Conservation (phyloP, 2,113 vertebrate species). For the Scomber colias region DNA sequence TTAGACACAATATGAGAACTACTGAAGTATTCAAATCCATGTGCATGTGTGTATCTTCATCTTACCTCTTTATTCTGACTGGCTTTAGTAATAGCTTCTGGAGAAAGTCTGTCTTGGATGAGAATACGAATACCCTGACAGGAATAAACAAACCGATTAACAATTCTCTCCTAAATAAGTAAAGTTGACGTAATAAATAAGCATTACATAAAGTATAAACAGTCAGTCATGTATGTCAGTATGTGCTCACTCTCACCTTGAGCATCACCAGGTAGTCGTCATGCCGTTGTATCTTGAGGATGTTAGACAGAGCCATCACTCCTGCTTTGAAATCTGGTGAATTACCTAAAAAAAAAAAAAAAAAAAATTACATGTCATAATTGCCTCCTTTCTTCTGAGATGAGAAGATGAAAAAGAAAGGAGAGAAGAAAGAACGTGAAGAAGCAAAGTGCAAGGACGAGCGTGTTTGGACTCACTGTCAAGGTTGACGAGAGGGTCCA, state of each 20-base stretch:
- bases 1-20: no score
- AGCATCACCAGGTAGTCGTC: conserved; percentile 98
- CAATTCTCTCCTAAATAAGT: neutral
- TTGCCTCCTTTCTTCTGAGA: neutral
- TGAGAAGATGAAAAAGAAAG: neutral
- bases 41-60: neutral
- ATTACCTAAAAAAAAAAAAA: conserved; percentile 82
- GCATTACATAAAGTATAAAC: neutral
- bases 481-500: conserved; percentile 92
- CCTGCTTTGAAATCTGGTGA: conserved; percentile 98
- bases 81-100: conserved; percentile 93
- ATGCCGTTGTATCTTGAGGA: conserved; percentile 95
- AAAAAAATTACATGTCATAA: neutral
- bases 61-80: conserved; percentile 92
- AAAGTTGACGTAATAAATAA: neutral
- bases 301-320: conserved; percentile 93
- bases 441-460: neutral
- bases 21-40: no score
- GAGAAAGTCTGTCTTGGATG: conserved; percentile 94
- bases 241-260: conserved; percentile 83
- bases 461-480: conserved; percentile 86
- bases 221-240: no score
- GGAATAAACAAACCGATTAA: neutral
- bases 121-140: conserved; percentile 95
- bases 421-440: no score